Conservation (phyloP, 2,888 invertebrate genomes). For the Beris chalybata region DNA sequence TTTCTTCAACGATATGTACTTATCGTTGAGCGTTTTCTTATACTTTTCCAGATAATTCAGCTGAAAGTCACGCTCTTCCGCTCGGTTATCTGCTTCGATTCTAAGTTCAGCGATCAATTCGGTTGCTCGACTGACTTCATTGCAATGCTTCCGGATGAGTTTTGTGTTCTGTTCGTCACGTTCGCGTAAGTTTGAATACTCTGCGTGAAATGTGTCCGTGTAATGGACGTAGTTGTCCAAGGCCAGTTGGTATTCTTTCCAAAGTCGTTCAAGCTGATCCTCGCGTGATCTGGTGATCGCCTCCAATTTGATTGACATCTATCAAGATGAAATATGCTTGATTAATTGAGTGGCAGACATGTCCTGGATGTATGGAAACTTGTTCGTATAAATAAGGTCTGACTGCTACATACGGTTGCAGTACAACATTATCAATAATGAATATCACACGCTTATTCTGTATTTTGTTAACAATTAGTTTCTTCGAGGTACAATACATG, state of each 20-base stretch:
- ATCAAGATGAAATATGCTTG: constrained; percentile 3
- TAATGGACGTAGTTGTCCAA: constrained; percentile 53
- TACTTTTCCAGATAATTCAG: constrained; percentile 57
- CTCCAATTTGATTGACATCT: constrained; percentile 55
- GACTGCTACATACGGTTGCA: no score
- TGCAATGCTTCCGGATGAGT: constrained; percentile 51
- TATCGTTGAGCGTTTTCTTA: constrained; percentile 58
- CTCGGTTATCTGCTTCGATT: constrained; percentile 58
- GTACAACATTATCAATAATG: no score
- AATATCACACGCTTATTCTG: no score
- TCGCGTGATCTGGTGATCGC: constrained; percentile 57
- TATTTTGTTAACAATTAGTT: no score
- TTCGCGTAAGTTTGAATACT: constrained; percentile 56
- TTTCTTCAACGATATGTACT: constrained; percentile 59
- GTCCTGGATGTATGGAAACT: no score
- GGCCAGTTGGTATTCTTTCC: constrained; percentile 55
- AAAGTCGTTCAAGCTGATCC: constrained; percentile 58
- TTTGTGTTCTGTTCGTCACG: constrained; percentile 54
- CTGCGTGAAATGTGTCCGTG: constrained; percentile 55
- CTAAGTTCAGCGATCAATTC: constrained; percentile 54
- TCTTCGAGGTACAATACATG: background rate
- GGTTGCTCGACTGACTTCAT: constrained; percentile 50
- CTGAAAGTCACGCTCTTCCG: constrained; percentile 57
- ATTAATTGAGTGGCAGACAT: no score
- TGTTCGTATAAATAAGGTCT: no score